phyloP scores from a whole-genome alignment of 2,113 vertebrate species.

The Camelus dromedarius region DNA sequence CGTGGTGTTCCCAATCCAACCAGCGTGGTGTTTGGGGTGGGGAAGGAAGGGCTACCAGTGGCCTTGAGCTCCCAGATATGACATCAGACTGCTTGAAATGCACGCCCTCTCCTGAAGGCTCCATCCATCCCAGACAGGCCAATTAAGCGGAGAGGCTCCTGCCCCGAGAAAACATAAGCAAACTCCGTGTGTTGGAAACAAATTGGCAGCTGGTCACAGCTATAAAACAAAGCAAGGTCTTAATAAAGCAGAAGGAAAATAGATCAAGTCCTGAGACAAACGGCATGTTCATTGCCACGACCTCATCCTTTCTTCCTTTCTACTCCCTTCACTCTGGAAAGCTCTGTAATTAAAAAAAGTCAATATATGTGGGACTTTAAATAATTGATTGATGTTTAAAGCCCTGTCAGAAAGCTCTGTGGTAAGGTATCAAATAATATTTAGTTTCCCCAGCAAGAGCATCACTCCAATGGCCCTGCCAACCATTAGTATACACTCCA shows the following conservation, averaged over 20 bases:
- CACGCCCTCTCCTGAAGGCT: neutral
- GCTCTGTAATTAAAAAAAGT: constrained; percentile 68
- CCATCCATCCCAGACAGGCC: neutral
- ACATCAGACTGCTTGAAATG: rapidly evolving
- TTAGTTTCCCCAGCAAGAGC: constrained; percentile 41
- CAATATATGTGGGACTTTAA: constrained; percentile 60
- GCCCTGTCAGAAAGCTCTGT: constrained; percentile 32
- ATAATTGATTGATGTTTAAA: constrained; percentile 65
- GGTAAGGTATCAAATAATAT: constrained; percentile 10
- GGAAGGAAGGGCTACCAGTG: neutral
- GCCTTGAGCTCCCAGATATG: neutral
- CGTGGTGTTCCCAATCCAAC: neutral
- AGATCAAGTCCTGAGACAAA: constrained; percentile 62
- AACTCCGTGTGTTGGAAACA: neutral
- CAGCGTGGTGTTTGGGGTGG: neutral
- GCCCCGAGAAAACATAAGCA: neutral
- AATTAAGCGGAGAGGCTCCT: neutral
- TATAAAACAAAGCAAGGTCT: constrained; percentile 51
- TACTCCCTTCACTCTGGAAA: constrained; percentile 40
- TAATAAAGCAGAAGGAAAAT: constrained; percentile 61
- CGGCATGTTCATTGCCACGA: neutral
- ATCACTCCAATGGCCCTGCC: neutral
- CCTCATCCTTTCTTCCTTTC: constrained; percentile 47
- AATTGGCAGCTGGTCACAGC: neutral
- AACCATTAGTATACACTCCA: neutral